A percentile compares a stretch with the other conserved stretches of the same genome.
phyloP scores from a whole-genome alignment of 2,888 invertebrate species.

The Lithophane semibrunnea region DNA sequence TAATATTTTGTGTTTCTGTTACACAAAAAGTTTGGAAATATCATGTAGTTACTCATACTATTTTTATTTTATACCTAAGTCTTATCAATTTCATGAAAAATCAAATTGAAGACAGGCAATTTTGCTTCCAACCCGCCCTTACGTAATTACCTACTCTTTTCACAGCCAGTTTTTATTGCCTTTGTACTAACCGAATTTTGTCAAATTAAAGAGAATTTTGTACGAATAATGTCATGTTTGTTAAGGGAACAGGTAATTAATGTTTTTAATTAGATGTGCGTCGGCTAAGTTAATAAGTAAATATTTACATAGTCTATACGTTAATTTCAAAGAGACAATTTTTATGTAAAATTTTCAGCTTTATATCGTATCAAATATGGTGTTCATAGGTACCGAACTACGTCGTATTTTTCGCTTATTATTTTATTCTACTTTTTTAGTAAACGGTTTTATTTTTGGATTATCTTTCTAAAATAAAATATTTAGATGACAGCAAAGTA shows the following conservation, averaged over 20 bases:
- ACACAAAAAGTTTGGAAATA: no score
- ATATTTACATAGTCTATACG: slow-evolving; percentile 24
- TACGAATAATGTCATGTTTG: slow-evolving; percentile 43
- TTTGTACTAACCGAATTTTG: slow-evolving; percentile 34
- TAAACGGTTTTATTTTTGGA: background rate
- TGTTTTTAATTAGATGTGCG: slow-evolving; percentile 36
- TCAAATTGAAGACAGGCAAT: no score
- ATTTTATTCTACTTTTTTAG: background rate
- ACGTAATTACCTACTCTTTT: slow-evolving; percentile 44
- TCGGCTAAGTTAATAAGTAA: slow-evolving; percentile 27
- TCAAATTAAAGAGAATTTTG: slow-evolving; percentile 35
- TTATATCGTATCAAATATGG: background rate
- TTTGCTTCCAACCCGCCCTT: no score
- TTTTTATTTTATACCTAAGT: no score
- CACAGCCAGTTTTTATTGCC: slow-evolving; percentile 37
- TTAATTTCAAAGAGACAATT: slow-evolving; percentile 25
- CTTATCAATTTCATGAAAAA: no score
- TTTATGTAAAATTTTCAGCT: slow-evolving; percentile 9
- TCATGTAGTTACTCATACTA: no score
- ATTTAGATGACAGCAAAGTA: background rate
- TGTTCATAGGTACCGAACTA: background rate
- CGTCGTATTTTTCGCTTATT: background rate
- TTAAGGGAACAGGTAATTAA: slow-evolving; percentile 40
- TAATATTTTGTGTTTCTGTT: no score
- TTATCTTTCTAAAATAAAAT: no score